These are phyloP conservation scores for Plectrocnemia conspersa DNA, from an alignment of 1,140 invertebrate species.

Conservation along the genomic window DNA sequence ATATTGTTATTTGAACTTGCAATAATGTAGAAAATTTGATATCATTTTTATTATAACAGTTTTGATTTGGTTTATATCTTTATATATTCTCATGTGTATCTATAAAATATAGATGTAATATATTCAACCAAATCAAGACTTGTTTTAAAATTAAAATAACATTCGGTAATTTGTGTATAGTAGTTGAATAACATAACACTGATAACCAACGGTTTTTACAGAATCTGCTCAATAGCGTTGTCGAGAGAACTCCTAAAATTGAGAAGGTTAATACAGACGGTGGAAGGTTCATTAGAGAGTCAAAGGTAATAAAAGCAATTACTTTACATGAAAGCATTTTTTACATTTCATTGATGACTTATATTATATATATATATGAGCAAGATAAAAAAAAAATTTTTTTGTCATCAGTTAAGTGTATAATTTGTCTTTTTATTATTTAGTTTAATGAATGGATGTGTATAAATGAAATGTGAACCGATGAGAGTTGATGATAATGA, in stretches of 20 bases:
- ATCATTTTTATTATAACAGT: background rate
- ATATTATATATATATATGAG: too few relatives aligned
- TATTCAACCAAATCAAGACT: too few relatives aligned
- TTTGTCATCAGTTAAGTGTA: too few relatives aligned
- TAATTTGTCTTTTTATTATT: too few relatives aligned
- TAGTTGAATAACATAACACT: slow-evolving; percentile 18
- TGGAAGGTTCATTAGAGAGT: slow-evolving; percentile 92
- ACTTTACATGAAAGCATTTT: too few relatives aligned
- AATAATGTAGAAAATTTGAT: background rate
- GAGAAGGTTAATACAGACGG: slow-evolving; percentile 94
- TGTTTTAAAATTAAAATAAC: background rate
- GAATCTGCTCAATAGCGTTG: slow-evolving; percentile 84
- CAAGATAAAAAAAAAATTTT: too few relatives aligned
- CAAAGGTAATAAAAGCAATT: slow-evolving; percentile 93
- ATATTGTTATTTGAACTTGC: background rate
- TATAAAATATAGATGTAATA: background rate
- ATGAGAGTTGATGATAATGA: too few relatives aligned
- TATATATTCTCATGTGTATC: background rate
- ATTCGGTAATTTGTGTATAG: slow-evolving; percentile 2
- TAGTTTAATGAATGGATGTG: too few relatives aligned
- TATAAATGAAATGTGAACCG: too few relatives aligned
- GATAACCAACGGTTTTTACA: slow-evolving; percentile 51
- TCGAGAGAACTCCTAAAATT: slow-evolving; percentile 86
- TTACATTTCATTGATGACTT: too few relatives aligned
- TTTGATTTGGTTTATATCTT: background rate